Base-by-base conservation (phyloP, 2,888 invertebrate genomes). In the Cheiracanthium punctorium region DNA sequence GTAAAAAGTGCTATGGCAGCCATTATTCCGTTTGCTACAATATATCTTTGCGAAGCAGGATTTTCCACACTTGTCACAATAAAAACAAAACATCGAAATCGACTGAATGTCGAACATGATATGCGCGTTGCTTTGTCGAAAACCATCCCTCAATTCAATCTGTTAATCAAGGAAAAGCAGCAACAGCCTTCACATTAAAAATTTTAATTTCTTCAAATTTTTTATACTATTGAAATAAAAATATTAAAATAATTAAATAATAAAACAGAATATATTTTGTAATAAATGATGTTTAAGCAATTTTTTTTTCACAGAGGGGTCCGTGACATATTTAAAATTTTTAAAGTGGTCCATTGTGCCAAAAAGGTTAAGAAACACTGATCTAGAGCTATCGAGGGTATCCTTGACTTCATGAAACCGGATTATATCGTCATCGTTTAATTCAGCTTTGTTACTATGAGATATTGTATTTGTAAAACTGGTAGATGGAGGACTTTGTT, bases 251-350 rank as follows among this genome's bases (percentile, higher is more conserved):
- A n/a, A 48, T 48, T 48, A 48, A 48, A 48, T 48, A 48, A 48
- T 48, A 48, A 48, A 48, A 48, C 48, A 48, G 48, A 48, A 48
- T 48, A 12, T 48, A 12, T 48, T 52, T 79, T 79, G 70, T 79
- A 79, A 79, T 70, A 70, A 70, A 70, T 79, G 52, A 70, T 70
- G 77, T 79, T 79, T 79, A 72, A 48, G 64, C 52, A 72, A 87
- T 80, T 73, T 58, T 87, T 69, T 82, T 70, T 80, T 80, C 71
- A 77, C 70, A 77, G 77, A 70, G 69, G 77, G 77, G 69, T 77
- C 77, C 77, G 77, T 77, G 77, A 77, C 77, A 77, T 77, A 77
- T 77, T 77, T 77, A 77, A 77, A 77, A 69, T 77, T 77, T 77
- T 77, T 77, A 70, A 77, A 77, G 77, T 77, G 77, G 24, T 32